These are phyloP conservation scores for Platichthys flesus DNA, from an alignment of 2,113 vertebrate genomes.

Conservation along the genomic window DNA sequence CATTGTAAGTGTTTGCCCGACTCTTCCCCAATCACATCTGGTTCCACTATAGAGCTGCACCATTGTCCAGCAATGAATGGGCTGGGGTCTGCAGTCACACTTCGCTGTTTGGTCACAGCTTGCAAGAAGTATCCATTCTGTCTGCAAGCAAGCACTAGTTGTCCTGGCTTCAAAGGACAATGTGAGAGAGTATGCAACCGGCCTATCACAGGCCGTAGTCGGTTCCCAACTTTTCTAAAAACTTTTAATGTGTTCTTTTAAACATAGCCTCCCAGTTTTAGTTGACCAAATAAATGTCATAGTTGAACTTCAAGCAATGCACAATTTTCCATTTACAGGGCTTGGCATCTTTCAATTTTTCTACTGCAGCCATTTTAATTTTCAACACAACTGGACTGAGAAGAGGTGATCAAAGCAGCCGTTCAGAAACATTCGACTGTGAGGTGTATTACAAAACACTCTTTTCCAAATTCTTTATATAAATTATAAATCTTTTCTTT, in stretches of 20 bases:
- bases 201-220: not conserved
- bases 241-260: not conserved
- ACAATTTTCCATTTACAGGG: not conserved
- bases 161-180: not conserved
- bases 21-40: not conserved
- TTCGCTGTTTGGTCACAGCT: constrained; percentile 1
- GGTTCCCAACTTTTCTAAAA: not conserved
- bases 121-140: constrained; percentile 10
- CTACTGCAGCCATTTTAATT: not conserved
- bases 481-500: not conserved
- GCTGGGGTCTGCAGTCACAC: constrained; percentile 5
- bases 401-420: constrained; percentile 32
- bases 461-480: not conserved
- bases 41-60: not conserved
- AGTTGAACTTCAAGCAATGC: not conserved
- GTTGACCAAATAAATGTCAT: no score
- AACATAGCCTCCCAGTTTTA: not conserved
- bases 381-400: constrained; percentile 16
- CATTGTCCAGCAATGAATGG: not conserved
- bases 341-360: not conserved
- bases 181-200: not conserved
- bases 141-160: not conserved
- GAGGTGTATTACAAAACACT: not conserved
- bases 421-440: constrained; percentile 18
- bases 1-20: no score